Base-by-base conservation (phyloP, 2,888 invertebrate genomes). In the Drosophila incognita region DNA sequence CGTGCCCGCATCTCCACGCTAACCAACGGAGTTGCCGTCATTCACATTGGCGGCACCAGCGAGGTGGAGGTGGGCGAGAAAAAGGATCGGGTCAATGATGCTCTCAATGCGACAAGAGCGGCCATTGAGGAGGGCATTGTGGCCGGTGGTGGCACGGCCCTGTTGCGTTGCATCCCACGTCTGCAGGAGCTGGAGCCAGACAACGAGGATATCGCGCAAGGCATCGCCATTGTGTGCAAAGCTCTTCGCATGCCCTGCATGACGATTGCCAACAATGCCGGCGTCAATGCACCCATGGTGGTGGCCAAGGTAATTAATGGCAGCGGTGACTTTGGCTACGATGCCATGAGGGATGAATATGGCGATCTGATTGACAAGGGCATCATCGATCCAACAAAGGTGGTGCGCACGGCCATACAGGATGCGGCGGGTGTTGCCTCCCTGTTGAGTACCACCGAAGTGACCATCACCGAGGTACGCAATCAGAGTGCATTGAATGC, bases 71-170 rank as follows among this genome's bases (percentile, higher is more conserved):
- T 99, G 0, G 98, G 97, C 91, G 99, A 99, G 94, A 99, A 98
- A 94, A 98, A 98, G 91, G 99, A 99, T 91, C 95, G 99, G 64
- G 98, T 99, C 2, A 97, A 97, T 91, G 99, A 99, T 94, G 99
- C 99, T 0, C 94, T 99, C 38, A 97, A 97, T 92, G 99, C 99
- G 0, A 99, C 99, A 0, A 94, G 98, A 29, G 99, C 99, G 53
- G 99, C 99, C 35, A 97, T 99, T 59, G 98, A 98, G 92, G 99
- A 99, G 94, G 99, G 99, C 66, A 98, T 99, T 92, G 98, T 99
- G 74, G 98, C 98, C 15, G 99, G 99, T 81, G 99, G 99, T 93
- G 98, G 98, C 62, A 96, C 97, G 67, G 98, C 99, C 40, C 95
- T 99, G 11, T 94, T 99, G 53, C 95, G 98, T 82, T 97, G 97